Base-by-base conservation (phyloP, 2,113 vertebrate species). In the Equus przewalskii region DNA sequence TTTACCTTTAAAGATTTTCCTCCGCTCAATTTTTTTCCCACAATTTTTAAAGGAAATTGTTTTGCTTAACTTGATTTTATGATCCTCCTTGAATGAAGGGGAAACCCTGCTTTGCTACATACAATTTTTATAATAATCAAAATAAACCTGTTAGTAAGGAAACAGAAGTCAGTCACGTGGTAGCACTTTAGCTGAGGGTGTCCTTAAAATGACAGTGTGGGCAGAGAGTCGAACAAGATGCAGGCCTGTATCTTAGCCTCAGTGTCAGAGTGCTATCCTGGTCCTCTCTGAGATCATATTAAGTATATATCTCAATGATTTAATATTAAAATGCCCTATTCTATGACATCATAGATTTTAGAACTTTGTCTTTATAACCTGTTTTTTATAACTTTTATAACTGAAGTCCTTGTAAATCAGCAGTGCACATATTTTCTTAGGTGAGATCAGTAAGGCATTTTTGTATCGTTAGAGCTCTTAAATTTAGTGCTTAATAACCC, bases 1-100 rank as follows among this genome's bases (percentile, higher is more conserved):
- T 83, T 80, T 76, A 58, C 24, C 41, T 75, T 82, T 72, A 69
- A 97, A 79, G 67, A 58, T 94, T 89, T 90, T 85, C 22, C 36
- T 69, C 56, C 51, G 19, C 5, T n/a, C 1, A 64, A 28, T 69
- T 92, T 92, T 94, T 81, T 69, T 49, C 51, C 19, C 4, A 41
- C 1, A 64, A 24, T 69, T 92, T 92, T 94, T 81, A 88, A 87
- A 91, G 16, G 65, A 65, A 92, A 54, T 65, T n/a, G 33, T 33
- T 85, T 73, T 13, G 9, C 5, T 1, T 36, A 62, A 14, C 54
- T 72, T 49, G 33, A 72, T 80, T 80, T 79, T 73, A 79, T 46
- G 54, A 70, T 85, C 51, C 22, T 1, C 15, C 64, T 51, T 56
- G 51, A 88, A 88, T 80, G 44, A 91, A 81, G 36, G 24, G 78